Evolutionary conservation across 2,797 vertebrate genomes (phyloP).

Genomic region (Trachops cirrhosus): DNA sequence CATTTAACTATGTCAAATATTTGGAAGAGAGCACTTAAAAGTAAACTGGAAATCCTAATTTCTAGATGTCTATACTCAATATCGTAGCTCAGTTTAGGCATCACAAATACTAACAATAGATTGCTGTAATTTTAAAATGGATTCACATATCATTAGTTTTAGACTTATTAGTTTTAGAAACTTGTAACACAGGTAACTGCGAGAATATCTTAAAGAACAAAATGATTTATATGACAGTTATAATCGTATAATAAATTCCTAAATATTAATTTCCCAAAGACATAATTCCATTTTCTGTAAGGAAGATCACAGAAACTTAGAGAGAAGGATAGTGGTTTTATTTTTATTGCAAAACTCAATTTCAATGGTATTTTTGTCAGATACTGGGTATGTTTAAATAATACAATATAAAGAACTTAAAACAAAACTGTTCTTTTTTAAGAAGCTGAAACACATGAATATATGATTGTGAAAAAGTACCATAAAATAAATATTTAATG

Average conservation of each 20-base stretch:
- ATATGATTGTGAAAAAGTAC: not conserved
- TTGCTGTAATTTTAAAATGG: not conserved
- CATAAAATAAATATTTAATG: constrained; percentile 1
- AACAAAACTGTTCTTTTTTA: not conserved
- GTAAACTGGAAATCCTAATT: not conserved
- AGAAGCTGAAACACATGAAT: not conserved
- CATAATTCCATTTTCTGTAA: not conserved
- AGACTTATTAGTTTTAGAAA: not conserved
- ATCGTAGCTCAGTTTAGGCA: not conserved
- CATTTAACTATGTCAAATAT: not conserved
- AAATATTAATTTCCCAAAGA: not conserved
- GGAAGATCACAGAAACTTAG: not conserved
- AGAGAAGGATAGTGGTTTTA: not conserved
- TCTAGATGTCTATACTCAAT: not conserved
- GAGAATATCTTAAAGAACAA: not conserved
- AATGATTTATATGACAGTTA: not conserved
- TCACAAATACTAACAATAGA: not conserved
- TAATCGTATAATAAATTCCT: not conserved
- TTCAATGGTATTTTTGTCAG: not conserved
- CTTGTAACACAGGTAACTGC: not conserved
- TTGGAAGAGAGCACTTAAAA: not conserved
- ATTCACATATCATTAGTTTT: not conserved
- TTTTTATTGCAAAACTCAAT: not conserved
- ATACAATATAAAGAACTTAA: not conserved
- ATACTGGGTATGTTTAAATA: not conserved